A percentile compares a stretch with the other conserved stretches of the same genome.
These are phyloP conservation scores for Platycnemis pennipes DNA, from an alignment of 2,888 invertebrate species.

Conservation along the genomic window DNA sequence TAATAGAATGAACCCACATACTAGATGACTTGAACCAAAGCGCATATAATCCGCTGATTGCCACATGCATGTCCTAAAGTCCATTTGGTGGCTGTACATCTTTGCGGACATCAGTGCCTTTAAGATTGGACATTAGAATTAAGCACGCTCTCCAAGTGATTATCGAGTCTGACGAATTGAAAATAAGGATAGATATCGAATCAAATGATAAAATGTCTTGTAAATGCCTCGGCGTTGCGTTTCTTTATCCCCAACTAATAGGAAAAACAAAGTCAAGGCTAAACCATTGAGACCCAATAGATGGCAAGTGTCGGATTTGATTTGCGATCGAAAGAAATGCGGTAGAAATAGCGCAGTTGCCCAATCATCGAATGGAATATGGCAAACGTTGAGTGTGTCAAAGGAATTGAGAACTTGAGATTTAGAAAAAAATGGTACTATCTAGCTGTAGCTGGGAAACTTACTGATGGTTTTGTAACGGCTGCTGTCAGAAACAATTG, in stretches of 20 bases:
- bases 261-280: slow-evolving; percentile 60
- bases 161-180: not conserved
- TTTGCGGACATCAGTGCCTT: not conserved
- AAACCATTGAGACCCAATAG: slow-evolving; percentile 30
- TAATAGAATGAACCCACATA: too few relatives aligned
- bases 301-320: slow-evolving; percentile 52
- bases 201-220: slow-evolving; percentile 29
- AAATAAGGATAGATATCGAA: slow-evolving; percentile 44
- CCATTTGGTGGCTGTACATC: not conserved
- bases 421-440: not conserved
- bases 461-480: not conserved
- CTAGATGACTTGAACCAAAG: too few relatives aligned
- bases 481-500: slow-evolving; percentile 11
- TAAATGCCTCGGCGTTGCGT: not conserved
- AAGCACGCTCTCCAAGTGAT: not conserved
- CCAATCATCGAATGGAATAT: slow-evolving; percentile 7
- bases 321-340: slow-evolving; percentile 41
- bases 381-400: slow-evolving; percentile 33
- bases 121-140: slow-evolving; percentile 5
- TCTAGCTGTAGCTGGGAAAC: not conserved
- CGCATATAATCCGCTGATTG: not conserved
- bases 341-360: slow-evolving; percentile 19
- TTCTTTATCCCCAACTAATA: not conserved
- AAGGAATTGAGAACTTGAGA: slow-evolving; percentile 22
- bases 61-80: not conserved